These are phyloP conservation scores for Gopherus evgoodei DNA, from an alignment of 2,113 vertebrate species.

Conservation along the genomic window DNA sequence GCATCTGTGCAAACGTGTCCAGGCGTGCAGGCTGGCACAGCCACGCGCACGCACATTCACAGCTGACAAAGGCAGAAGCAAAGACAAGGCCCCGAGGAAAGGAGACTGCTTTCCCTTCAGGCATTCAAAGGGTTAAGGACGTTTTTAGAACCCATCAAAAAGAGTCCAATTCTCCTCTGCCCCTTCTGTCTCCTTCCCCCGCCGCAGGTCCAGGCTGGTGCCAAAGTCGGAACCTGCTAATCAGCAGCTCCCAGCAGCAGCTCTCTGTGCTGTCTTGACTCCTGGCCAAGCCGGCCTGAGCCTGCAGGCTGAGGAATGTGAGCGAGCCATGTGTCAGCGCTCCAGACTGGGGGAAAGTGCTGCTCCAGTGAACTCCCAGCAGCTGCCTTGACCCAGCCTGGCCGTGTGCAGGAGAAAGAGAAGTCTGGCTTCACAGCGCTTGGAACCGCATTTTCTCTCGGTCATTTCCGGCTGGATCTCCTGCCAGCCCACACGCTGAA, in stretches of 20 bases:
- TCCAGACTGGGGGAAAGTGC: constrained; percentile 99
- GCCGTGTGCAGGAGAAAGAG: constrained; percentile 80
- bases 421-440: constrained; percentile 83
- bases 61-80: background rate
- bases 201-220: constrained; percentile 67
- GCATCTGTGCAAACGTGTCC: background rate
- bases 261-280: constrained; percentile 77
- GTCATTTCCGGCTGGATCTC: constrained; percentile 71
- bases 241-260: constrained; percentile 74
- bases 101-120: background rate
- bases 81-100: background rate
- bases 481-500: constrained; percentile 39
- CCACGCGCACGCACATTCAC: background rate
- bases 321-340: constrained; percentile 97
- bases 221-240: constrained; percentile 86
- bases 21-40: background rate
- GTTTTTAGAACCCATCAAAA: background rate
- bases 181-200: constrained; percentile 74
- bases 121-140: constrained; percentile 29
- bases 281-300: constrained; percentile 81
- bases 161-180: constrained; percentile 28
- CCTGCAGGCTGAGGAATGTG: constrained; percentile 95
- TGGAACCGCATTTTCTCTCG: constrained; percentile 84
- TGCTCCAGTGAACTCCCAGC: constrained; percentile 93
- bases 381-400: constrained; percentile 86